phyloP scores from a whole-genome alignment of 1,140 invertebrate genomes.

The Myzus persicae region DNA sequence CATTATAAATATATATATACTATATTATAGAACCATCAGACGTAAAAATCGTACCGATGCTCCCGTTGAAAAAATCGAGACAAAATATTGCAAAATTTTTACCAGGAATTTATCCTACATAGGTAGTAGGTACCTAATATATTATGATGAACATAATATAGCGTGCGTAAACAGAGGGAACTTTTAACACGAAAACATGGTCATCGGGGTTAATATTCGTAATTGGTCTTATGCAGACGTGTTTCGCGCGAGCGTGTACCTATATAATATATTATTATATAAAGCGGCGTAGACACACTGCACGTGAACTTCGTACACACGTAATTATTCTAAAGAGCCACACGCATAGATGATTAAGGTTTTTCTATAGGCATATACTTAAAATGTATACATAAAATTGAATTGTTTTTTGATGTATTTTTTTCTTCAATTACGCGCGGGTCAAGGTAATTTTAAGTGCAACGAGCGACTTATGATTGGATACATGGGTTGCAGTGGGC shows the following conservation, averaged over 20 bases:
- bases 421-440: not conserved
- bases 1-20: not conserved
- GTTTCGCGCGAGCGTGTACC: not conserved
- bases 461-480: not conserved
- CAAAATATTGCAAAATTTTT: not conserved
- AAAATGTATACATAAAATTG: not conserved
- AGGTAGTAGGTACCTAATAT: not conserved
- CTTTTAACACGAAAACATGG: not conserved
- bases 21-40: not conserved
- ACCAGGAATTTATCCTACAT: not conserved
- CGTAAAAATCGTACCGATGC: not conserved
- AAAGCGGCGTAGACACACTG: not conserved
- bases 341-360: conserved; percentile 13
- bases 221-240: not conserved
- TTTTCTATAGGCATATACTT: not conserved
- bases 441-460: not conserved
- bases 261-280: not conserved
- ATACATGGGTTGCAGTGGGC: not conserved
- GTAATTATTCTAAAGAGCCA: conserved; percentile 19
- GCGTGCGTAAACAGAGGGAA: not conserved
- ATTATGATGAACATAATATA: not conserved
- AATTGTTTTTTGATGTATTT: not conserved
- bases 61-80: not conserved
- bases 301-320: not conserved
- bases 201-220: not conserved